A percentile compares a stretch with the other conserved stretches of the same genome.
Conservation (phyloP, 2,888 invertebrate species). For the Hirtodrosophila histrioides region DNA sequence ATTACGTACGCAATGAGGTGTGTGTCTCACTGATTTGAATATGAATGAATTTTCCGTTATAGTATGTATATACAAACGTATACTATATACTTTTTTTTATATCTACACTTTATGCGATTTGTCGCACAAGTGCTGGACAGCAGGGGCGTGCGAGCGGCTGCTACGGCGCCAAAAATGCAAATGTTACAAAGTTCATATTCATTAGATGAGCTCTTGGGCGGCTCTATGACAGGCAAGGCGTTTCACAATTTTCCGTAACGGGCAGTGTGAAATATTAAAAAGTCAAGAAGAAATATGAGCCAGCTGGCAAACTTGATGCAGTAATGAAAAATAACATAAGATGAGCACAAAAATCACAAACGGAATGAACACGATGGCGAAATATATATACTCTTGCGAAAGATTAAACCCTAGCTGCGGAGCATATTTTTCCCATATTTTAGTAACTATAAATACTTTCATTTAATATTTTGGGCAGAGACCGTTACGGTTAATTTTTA, state of each 20-base stretch:
- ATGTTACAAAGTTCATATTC: conserved; percentile 63
- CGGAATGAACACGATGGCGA: neutral
- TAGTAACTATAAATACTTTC: too few relatives aligned
- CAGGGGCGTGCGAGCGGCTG: neutral
- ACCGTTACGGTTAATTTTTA: too few relatives aligned
- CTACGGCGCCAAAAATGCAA: conserved; percentile 61
- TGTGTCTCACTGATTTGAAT: conserved; percentile 70
- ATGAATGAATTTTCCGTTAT: conserved; percentile 54
- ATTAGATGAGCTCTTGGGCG: conserved; percentile 47
- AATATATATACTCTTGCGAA: conserved; percentile 6
- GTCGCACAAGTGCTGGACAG: conserved; percentile 5
- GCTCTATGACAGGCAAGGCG: conserved; percentile 5
- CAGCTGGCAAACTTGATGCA: conserved; percentile 47
- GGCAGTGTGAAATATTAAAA: conserved; percentile 43
- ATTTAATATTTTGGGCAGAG: too few relatives aligned
- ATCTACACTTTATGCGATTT: conserved; percentile 22
- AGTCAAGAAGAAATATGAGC: conserved; percentile 36
- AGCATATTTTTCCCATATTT: too few relatives aligned
- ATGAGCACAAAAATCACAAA: conserved; percentile 6
- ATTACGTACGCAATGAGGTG: conserved; percentile 97
- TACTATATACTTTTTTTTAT: neutral
- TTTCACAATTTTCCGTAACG: conserved; percentile 16
- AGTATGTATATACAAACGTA: conserved; percentile 14
- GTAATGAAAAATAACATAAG: conserved; percentile 59
- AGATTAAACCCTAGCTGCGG: too few relatives aligned